A percentile compares a stretch with the other conserved stretches of the same genome.
Evolutionary conservation across 2,888 invertebrate species (phyloP).

Genomic region (Sarcophaga carnaria): DNA sequence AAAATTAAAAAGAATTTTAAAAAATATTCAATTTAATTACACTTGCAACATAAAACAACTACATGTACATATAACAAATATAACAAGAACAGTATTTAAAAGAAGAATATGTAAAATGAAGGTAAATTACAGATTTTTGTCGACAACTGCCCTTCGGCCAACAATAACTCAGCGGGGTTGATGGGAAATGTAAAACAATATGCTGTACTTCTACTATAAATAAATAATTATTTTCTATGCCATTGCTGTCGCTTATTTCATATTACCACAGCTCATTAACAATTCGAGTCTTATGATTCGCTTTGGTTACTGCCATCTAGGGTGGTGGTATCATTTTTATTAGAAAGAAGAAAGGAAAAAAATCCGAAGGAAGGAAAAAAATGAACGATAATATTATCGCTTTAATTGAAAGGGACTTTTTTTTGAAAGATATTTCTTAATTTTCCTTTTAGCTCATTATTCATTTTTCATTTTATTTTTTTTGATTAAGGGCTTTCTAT

Average conservation of each 20-base stretch:
- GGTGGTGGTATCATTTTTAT: constrained; percentile 52
- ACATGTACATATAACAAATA: background rate
- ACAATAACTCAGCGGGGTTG: constrained; percentile 13
- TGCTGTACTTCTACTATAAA: background rate
- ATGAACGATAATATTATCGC: background rate
- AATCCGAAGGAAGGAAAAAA: constrained; percentile 46
- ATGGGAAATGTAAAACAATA: constrained; percentile 31
- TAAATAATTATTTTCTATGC: background rate
- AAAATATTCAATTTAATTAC: constrained; percentile 45
- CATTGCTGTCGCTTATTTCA: constrained; percentile 36
- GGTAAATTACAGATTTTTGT: constrained; percentile 33
- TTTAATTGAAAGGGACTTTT: constrained; percentile 68
- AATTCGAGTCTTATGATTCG: constrained; percentile 35
- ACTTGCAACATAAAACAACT: constrained; percentile 34
- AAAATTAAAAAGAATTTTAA: constrained; percentile 26
- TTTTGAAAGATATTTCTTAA: constrained; percentile 25
- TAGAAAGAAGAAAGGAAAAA: constrained; percentile 51
- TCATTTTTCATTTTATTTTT: constrained; percentile 34
- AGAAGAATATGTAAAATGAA: constrained; percentile 9
- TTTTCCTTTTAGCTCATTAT: constrained; percentile 51
- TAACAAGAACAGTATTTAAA: background rate
- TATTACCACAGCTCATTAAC: constrained; percentile 55
- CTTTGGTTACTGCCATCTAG: background rate
- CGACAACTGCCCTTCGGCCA: constrained; percentile 21
- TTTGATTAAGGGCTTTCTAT: no score